phyloP scores from a whole-genome alignment of 2,113 vertebrate genomes.

The Urocolius indicus region DNA sequence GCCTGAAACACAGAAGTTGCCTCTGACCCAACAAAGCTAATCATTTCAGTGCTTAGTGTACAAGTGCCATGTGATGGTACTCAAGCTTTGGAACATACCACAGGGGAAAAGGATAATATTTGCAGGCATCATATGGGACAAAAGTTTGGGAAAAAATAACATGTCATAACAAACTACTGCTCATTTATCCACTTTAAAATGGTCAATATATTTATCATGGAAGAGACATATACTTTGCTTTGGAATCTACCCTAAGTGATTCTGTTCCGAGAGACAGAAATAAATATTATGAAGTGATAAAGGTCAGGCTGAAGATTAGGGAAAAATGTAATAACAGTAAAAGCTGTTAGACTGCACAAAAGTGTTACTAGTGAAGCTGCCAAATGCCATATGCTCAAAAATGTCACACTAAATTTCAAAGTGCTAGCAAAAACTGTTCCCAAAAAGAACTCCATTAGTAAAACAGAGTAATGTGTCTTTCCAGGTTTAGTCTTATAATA shows the following conservation, averaged over 20 bases:
- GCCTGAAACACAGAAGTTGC: background rate
- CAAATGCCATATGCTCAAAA: constrained; percentile 32
- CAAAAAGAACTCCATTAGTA: background rate
- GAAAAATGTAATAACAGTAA: background rate
- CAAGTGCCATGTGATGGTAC: background rate
- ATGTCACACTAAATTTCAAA: constrained; percentile 3
- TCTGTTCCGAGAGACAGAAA: constrained; percentile 27
- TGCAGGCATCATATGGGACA: background rate
- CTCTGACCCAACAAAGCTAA: background rate
- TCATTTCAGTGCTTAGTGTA: background rate
- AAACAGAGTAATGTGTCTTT: background rate
- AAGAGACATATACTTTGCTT: background rate
- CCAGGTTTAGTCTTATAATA: constrained; percentile 2
- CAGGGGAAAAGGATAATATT: background rate
- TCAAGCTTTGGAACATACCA: background rate
- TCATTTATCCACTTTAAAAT: constrained; percentile 18
- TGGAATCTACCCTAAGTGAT: background rate
- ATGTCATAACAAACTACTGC: constrained; percentile 13
- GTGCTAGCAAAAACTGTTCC: background rate
- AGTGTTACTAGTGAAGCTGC: background rate
- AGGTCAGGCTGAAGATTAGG: constrained; percentile 44
- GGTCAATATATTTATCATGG: constrained; percentile 27
- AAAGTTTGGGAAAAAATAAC: background rate
- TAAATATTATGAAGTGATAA: constrained; percentile 58
- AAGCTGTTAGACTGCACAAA: background rate